phyloP scores from a whole-genome alignment of 2,888 invertebrate species.

The Eueremaeus valkanovi region DNA sequence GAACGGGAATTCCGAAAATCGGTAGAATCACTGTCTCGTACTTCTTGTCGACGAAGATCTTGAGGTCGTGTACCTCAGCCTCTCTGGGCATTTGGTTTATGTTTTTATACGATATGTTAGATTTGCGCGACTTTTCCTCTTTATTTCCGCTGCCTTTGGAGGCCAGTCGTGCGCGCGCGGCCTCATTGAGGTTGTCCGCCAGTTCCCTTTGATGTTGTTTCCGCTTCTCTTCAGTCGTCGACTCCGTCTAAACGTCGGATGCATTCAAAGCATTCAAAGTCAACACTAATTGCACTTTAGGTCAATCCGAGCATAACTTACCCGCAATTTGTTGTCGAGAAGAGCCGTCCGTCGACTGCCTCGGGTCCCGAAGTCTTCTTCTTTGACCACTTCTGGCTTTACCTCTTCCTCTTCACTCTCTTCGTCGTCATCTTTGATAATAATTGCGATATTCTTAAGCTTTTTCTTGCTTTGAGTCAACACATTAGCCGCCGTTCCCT shows the following conservation, averaged over 20 bases:
- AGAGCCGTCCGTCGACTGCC: conserved; percentile 82
- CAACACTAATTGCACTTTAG: neutral
- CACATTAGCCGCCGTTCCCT: conserved; percentile 71
- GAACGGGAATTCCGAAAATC: conserved; percentile 90
- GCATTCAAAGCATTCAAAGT: conserved; percentile 12
- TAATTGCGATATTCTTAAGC: conserved; percentile 90
- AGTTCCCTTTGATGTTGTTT: conserved; percentile 94
- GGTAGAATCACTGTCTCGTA: conserved; percentile 98
- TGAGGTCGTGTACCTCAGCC: conserved; percentile 83
- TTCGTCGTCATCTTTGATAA: conserved; percentile 66
- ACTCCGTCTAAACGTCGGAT: conserved; percentile 67
- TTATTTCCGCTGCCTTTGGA: conserved; percentile 63
- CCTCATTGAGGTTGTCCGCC: conserved; percentile 81
- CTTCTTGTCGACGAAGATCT: conserved; percentile 92
- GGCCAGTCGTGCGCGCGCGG: conserved; percentile 84
- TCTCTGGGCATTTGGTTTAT: conserved; percentile 88
- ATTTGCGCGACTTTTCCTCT: conserved; percentile 78
- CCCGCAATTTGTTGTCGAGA: conserved; percentile 82
- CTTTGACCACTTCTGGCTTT: conserved; percentile 54
- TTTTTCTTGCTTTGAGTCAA: conserved; percentile 91
- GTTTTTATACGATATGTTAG: conserved; percentile 90
- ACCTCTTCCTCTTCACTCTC: conserved; percentile 66
- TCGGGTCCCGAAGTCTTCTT: conserved; percentile 66
- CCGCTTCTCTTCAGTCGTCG: conserved; percentile 93
- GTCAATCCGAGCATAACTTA: conserved; percentile 48